Evolutionary conservation across 2,888 invertebrate species (phyloP), one percentile per base, ranked within the genome.

Genomic region (Pristionchus japonicus): DNA sequence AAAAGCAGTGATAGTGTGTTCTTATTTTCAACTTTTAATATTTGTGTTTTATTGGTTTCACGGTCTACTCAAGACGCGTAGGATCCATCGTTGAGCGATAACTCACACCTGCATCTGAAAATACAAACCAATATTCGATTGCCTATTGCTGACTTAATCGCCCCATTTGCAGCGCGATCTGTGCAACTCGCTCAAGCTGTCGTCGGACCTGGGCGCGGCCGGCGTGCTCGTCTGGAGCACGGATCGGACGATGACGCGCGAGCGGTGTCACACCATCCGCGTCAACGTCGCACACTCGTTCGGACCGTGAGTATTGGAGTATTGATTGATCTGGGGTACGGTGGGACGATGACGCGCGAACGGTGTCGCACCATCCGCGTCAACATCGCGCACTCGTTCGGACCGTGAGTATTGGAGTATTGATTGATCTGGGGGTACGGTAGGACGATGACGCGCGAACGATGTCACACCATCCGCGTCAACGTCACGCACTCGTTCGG

Each of bases 101-200:
- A 20, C 6, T 61, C n/a, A 7, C n/a, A 61, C n/a, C n/a, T 9
- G 17, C 27, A 61, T 20, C 4, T 4, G 27, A 61, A 61, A n/a
- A 61, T 61, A n/a, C 17, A 11, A 61, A 61, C 6, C 17, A 61
- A 61, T 74, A 20, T 37, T 27, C 7, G 27, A 83, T 83, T 11
- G 57, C 31, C 34, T 83, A 15, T 37, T 61, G 2, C 37, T 84
- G 37, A 40, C 40, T 3, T 34, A 27, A 27, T 82, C 23, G 11
- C 20, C 31, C 17, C 61, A 23, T 70, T 52, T 20, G 77, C 86
- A 92, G 91, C 88, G 89, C 77, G 91, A 92, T 64, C 88, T 92
- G 34, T 92, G 90, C 88, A 91, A 89, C 89, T 91, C 92, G 9
- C 70, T 93, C 34, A 90, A 92, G 77, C 89, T 91, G 40, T 86